A percentile compares a stretch with the other conserved stretches of the same genome.
These are phyloP conservation scores for Aphidius ervi DNA, from an alignment of 1,140 invertebrate genomes.

Conservation along the genomic window DNA sequence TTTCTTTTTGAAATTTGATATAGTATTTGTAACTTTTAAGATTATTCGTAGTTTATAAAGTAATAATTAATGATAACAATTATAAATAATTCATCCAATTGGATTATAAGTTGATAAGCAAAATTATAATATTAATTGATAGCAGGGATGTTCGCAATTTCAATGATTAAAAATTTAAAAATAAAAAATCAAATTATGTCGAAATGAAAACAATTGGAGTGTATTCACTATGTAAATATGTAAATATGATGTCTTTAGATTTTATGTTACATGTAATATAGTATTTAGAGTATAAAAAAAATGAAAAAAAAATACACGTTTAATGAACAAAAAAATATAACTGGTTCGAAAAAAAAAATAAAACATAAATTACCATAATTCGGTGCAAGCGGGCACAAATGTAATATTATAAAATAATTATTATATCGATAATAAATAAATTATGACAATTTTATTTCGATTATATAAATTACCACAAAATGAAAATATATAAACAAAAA, in stretches of 20 bases:
- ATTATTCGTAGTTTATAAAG: too few species aligned
- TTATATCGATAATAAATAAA: conserved; percentile 19
- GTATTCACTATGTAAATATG: conserved; percentile 45
- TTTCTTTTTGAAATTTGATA: too few species aligned
- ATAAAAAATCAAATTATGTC: conserved; percentile 2
- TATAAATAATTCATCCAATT: conserved; percentile 3
- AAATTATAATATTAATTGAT: conserved; percentile 23
- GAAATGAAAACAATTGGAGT: background rate
- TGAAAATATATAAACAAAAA: conserved; percentile 24
- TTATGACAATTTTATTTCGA: conserved; percentile 17
- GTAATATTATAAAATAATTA: conserved; percentile 44
- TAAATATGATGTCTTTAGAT: conserved; percentile 52
- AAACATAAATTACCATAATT: conserved; percentile 33
- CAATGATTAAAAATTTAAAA: conserved; percentile 15
- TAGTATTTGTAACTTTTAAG: too few species aligned
- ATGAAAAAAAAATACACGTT: conserved; percentile 33
- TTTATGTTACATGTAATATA: conserved; percentile 41
- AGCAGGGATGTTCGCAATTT: conserved; percentile 24
- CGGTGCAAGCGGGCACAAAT: conserved; percentile 52
- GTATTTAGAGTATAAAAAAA: conserved; percentile 34
- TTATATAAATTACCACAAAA: conserved; percentile 30
- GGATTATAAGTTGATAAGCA: conserved; percentile 3
- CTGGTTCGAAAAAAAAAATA: conserved; percentile 28
- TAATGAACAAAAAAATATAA: conserved; percentile 22
- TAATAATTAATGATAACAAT: conserved; percentile 1